Evolutionary conservation across 2,888 invertebrate genomes (phyloP).

Genomic region (Pristionchus japonicus): DNA sequence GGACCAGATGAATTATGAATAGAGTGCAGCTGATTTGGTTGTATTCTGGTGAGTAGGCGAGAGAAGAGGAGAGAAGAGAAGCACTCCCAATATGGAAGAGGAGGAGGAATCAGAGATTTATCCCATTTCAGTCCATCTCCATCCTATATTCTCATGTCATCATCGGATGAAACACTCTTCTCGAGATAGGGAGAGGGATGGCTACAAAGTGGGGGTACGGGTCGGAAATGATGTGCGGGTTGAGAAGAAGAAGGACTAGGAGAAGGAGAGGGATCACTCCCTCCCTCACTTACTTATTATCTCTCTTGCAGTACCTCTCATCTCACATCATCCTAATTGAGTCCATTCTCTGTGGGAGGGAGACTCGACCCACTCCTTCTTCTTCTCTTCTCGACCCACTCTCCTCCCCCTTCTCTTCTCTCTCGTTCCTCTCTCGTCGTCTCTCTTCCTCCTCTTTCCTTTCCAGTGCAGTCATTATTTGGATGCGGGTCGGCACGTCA

Average conservation of each 20-base stretch:
- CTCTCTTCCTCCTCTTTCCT: background rate
- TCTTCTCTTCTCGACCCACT: background rate
- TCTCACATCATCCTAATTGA: constrained; percentile 31
- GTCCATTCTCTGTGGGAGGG: constrained; percentile 32
- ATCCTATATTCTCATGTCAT: background rate
- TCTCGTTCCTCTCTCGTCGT: background rate
- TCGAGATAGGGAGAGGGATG: background rate
- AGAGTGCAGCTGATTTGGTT: background rate
- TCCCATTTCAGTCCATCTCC: background rate
- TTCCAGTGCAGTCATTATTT: constrained; percentile 34
- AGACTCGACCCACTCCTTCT: background rate
- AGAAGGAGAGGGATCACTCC: background rate
- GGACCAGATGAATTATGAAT: background rate
- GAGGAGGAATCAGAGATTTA: background rate
- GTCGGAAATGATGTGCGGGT: constrained; percentile 7
- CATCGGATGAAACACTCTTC: background rate
- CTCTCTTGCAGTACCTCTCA: constrained; percentile 6
- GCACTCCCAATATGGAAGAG: background rate
- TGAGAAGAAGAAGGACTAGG: background rate
- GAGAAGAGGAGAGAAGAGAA: background rate
- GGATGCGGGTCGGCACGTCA: constrained; percentile 17
- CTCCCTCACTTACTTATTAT: background rate
- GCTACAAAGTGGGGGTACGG: background rate
- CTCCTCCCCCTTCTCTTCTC: background rate
- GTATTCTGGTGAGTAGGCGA: background rate